Conservation (phyloP, 2,113 vertebrate species). For the Poeciliopsis retropinna region DNA sequence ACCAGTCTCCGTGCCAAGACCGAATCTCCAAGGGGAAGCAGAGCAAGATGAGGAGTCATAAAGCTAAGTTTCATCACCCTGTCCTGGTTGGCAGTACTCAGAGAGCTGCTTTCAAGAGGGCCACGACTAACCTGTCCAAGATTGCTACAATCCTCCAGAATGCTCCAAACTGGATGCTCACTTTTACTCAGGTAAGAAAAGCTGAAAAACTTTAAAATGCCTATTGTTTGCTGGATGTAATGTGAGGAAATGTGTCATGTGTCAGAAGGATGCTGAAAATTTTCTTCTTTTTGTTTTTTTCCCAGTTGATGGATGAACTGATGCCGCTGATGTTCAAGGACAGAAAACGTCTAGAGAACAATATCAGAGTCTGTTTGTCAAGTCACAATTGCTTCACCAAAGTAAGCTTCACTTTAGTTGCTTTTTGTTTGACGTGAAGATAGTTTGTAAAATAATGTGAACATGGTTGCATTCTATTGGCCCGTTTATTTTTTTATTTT, state of each 20-base stretch:
- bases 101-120: conserved; percentile 68
- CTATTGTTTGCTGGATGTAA: too few relatives aligned
- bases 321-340: conserved; percentile 41
- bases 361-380: conserved; percentile 74
- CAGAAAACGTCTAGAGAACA: conserved; percentile 61
- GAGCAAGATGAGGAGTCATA: conserved; percentile 1
- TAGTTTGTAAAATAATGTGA: too few relatives aligned
- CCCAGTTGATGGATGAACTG: conserved; percentile 71
- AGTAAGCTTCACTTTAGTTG: conserved; percentile 41
- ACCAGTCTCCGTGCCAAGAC: neutral
- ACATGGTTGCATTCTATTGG: neutral
- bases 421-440: neutral
- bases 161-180: conserved; percentile 81
- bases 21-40: conserved; percentile 30
- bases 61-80: too few relatives aligned
- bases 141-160: conserved; percentile 83
- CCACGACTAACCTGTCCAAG: conserved; percentile 84
- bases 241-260: too few relatives aligned
- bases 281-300: neutral
- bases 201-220: neutral
- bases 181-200: conserved; percentile 80
- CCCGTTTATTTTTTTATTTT: neutral
- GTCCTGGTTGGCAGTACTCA: neutral
- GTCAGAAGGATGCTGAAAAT: neutral
- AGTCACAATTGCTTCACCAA: conserved; percentile 73